Base-by-base conservation (phyloP, 2,888 invertebrate species). In the Mythimna impura region DNA sequence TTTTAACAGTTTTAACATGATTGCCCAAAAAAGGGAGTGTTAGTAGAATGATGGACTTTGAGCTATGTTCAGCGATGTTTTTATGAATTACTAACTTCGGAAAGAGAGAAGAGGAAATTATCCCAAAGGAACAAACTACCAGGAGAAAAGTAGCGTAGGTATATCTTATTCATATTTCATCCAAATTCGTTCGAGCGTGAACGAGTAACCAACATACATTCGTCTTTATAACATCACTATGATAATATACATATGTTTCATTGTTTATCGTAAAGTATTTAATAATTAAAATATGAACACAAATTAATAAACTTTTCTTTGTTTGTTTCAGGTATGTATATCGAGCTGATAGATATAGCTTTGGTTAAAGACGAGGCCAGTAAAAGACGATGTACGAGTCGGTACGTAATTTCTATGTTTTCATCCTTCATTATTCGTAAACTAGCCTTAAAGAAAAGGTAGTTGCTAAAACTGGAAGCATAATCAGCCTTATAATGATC, bases 321-420 rank as follows among this genome's bases (percentile, higher is more conserved):
- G 10, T 61, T 73, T 81, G 78, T 80, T 80, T 65, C 80, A 80
- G 80, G 80, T 80, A 80, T 70, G 69, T 75, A 47, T 40, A 10
- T 40, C 7, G 3, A 66, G 17, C 22, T 55, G 71, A 65, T 60
- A 25, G 8, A 12, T 0, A 36, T 50, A 12, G 55, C 20, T 34
- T 54, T 40, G 6, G 22, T 20, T 40, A n/a, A 22, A 30, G n/a
- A 5, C 10, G 7, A 17, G 20, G 22, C 3, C 14, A n/a, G 40
- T n/a, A 22, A 30, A 6, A 20, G 5, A 34, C 7, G 30, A 58
- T 6, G n/a, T 54, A 20, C 25, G 25, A 25, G 25, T 30, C 30
- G 17, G 36, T 40, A 55, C 10, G 47, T 17, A 47, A 34, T 58
- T 34, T 20, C 30, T 58, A 34, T 34, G 58, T 34, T 20, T 58